Conservation (phyloP, 1,140 invertebrate species). For the Euglossa dilemma region DNA sequence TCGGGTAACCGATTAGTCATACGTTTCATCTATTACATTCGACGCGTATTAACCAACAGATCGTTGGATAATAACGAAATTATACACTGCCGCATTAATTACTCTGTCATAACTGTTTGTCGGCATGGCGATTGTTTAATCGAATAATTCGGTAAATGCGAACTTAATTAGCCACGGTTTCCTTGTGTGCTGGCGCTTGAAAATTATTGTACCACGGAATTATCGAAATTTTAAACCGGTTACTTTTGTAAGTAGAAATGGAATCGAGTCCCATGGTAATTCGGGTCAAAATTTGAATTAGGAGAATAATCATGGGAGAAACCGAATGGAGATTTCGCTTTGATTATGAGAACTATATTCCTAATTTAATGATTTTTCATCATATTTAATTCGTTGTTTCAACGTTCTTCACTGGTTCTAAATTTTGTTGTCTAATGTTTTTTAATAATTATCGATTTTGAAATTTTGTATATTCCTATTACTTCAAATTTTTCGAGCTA, state of each 20-base stretch:
- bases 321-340: too few relatives aligned
- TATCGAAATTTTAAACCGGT: not conserved
- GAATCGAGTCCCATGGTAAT: too few relatives aligned
- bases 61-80: slow-evolving; percentile 51
- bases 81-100: slow-evolving; percentile 47
- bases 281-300: too few relatives aligned
- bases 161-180: slow-evolving; percentile 39
- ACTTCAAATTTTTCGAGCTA: too few relatives aligned
- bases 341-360: too few relatives aligned
- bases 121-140: slow-evolving; percentile 39
- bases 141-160: slow-evolving; percentile 44
- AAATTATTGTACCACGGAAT: not conserved
- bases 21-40: slow-evolving; percentile 37
- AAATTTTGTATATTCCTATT: too few relatives aligned
- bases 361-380: too few relatives aligned
- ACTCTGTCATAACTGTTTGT: slow-evolving; percentile 29
- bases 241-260: not conserved
- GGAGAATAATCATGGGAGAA: too few relatives aligned
- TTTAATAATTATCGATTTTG: too few relatives aligned
- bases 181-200: not conserved
- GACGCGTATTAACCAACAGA: slow-evolving; percentile 33
- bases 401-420: too few relatives aligned
- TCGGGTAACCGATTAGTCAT: slow-evolving; percentile 27
- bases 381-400: too few relatives aligned
- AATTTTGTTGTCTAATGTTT: too few relatives aligned